Evolutionary conservation across 2,797 vertebrate species (phyloP), one percentile per base, ranked within the genome.

Genomic region (Pygocentrus nattereri): DNA sequence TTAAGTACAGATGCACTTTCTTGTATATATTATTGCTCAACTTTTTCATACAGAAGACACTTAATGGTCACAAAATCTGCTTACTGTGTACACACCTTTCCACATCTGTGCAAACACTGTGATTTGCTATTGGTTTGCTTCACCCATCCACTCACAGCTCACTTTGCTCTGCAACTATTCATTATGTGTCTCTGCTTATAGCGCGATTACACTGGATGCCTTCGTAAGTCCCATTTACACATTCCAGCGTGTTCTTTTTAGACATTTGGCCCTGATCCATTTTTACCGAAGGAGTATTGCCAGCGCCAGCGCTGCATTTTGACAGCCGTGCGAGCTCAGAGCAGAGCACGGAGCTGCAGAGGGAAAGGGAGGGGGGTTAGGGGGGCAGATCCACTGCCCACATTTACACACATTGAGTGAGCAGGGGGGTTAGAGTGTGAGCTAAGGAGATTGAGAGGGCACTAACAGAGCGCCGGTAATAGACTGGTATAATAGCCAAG

Each of bases 381-480:
- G 67, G 25, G 21, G 76, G 67, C 10, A 44, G 23, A 56, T 70
- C 62, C 72, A 75, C 79, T 78, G 50, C 75, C 30, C 70, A 70
- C 82, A 80, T 80, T 74, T 80, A 27, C 64, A 77, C 82, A 61
- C 69, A 71, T 30, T 80, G 59, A 81, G 73, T 69, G 78, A 81
- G 69, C 44, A 41, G 56, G 11, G 34, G 76, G 74, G 84, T 85
- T 79, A 81, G 69, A 70, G 71, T 81, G 56, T 82, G 75, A 79
- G 80, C 82, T 79, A 80, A 80, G 79, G 79, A 84, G 86, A 88
- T 85, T 86, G 84, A 31, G 61, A 78, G 82, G 84, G 83, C 82
- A 69, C 70, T 74, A 74, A 83, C 49, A 73, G 79, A 84, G 74
- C 47, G 30, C 76, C 59, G 30, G 79, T 86, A 86, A 86, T 78